Base-by-base conservation (phyloP, 1,140 invertebrate species). In the Heliconius congener region DNA sequence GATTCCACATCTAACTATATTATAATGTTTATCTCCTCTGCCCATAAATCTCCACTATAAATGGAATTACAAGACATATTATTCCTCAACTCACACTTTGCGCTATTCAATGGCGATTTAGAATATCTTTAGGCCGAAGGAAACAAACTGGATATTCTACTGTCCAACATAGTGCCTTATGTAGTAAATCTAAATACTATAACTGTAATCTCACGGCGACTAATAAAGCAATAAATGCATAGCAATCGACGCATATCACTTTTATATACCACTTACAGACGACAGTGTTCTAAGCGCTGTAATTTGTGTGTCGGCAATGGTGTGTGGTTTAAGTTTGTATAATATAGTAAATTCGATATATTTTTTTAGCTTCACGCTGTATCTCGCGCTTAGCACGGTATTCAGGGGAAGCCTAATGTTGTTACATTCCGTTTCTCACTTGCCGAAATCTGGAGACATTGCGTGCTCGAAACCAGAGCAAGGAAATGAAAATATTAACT, bases 201-300 rank as follows among this genome's bases (percentile, higher is more conserved):
- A 84, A 85, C 83, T 81, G 79, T 79, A 81, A 76, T 73, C 70
- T 74, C 52, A 27, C 37, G 73, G 74, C 60, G 74, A 77, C 76
- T 73, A 81, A 83, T 85, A 84, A 83, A 85, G 80, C 80, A 84
- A 86, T 85, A 84, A 86, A 85, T 83, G 75, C 80, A 76, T 73
- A 78, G 81, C 70, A 80, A 73, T 79, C 78, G 39, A 76, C 78
- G 75, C 71, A 34, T 73, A 81, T 80, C 74, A 74, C 79, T 78
- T 57, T 75, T 82, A 78, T 75, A 81, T 82, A 23, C 76, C 46
- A 78, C 73, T 80, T 76, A 52, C 5, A 74, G 77, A 71, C 74
- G 70, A 30, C 74, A 74, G 52, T 34, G 19, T 79, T 74, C 34
- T 77, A 66, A 73, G 74, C 66, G 50, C 71, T 71, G 39, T 72